Evolutionary conservation across 2,888 invertebrate species (phyloP), one percentile per base, ranked within the genome.

Genomic region (Ypsolopha scabrella): DNA sequence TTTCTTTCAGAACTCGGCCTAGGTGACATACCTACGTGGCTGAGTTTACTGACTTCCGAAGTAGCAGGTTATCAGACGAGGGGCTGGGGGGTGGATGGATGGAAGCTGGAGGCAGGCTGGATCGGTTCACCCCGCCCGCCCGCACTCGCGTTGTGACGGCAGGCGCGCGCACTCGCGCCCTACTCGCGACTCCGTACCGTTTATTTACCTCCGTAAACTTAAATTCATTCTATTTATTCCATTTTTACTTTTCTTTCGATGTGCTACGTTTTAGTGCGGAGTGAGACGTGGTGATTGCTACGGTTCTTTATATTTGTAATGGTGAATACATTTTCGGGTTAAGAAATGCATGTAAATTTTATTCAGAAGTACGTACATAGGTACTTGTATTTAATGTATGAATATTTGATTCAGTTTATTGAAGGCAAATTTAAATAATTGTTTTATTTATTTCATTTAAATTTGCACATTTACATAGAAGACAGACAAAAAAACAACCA

Each of bases 11-110:
- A 71, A 75, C 71, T 72, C 68, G 70, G 68, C 68, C 69, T 72
- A 73, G 70, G 75, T 75, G 80, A 79, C 80, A 79, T 82, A 43
- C 35, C 36, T 41, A 81, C 76, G 78, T 77, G 75, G 69, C 71
- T 64, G 76, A 79, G 83, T 83, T 81, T 83, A 83, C 78, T 81
- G 85, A 83, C 85, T 83, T 83, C 83, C 81, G 80, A 83, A 83
- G 85, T 80, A 81, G 82, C 82, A 80, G 82, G 85, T 85, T 86
- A 85, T 85, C 85, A 80, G 80, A 73, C 72, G 70, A 63, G 67
- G 64, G 62, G 61, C 24, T 57, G 62, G 58, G 63, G 63, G 57
- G 60, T 63, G 61, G 62, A 59, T 63, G 57, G 64, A 63, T 59
- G 63, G 59, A 57, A 54, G 62, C 57, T 58, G 61, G 62, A 48